Evolutionary conservation across 1,140 invertebrate species (phyloP), one percentile per base, ranked within the genome.

Genomic region (Cotesia chilonis): DNA sequence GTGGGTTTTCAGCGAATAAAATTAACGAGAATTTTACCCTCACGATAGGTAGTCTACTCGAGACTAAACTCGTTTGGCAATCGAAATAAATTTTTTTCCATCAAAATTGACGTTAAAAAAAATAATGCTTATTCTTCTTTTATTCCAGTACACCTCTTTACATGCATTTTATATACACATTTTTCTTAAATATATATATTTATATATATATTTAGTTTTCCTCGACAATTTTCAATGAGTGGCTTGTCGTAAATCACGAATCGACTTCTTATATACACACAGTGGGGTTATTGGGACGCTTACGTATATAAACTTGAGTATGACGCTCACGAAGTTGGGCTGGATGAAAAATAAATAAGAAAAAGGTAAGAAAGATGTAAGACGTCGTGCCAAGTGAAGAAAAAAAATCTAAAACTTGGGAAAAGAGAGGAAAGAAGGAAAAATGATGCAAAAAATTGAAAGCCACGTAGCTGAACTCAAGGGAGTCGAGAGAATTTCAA

Each of bases 401-500:
- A 60, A 12, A 67, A 37, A 57, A 36, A 9, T 9, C 10, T 9
- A 47, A 47, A 47, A 9, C 2, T 47, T 47, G 41, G 10, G 41
- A 59, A 28, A 65, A 17, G 14, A 17, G 17, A 28, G 61, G 17
- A 38, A 14, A 70, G 17, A 54, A 17, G 54, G 10, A 57, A 36
- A 59, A 66, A 68, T 35, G 38, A 55, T 63, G 63, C 14, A 12
- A 51, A 61, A 61, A 28, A 61, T 61, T 61, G 14, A 35, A 28
- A 35, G 28, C 28, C 28, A 35, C 37, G 36, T 37, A 64, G 37
- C 35, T 6, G 12, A 14, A 12, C 35, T 38, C 35, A 65, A 60
- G 51, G 17, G 70, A 54, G 64, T 71, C 73, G 36, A 20, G 71
- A 69, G 74, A 72, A 78, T 81, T 78, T 77, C 77, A 79, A 79